Evolutionary conservation across 2,888 invertebrate genomes (phyloP), one percentile per base, ranked within the genome.

Genomic region (Prosapia bicincta): DNA sequence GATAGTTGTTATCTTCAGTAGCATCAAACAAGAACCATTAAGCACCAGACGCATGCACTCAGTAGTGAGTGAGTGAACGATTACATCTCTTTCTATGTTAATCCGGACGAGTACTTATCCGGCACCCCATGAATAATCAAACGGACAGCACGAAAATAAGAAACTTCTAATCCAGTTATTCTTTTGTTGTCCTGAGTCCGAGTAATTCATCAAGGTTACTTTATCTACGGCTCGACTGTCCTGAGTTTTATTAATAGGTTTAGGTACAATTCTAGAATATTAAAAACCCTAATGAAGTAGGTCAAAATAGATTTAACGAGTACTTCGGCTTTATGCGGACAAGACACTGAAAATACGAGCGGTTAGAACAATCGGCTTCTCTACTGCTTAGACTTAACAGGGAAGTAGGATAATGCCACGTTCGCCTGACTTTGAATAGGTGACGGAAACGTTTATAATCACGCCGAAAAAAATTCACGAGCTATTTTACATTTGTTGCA

Each of bases 201-300:
- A 54, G 54, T 54, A 54, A 54, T 54, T 20, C 54, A 54, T 54
- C 54, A 54, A 54, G 54, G 54, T 54, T 54, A 54, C 54, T 54
- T 54, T 20, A 54, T 20, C 20, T 54, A 54, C 54, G 20, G 20
- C 3, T n/a, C 20, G 13, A 13, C 54, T 54, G 54, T 54, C 54
- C 54, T 20, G 54, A 20, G 54, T 20, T 54, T 54, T 54, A 54
- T 54, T 54, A 54, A 54, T 54, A 54, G 54, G 54, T 20, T 20
- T 54, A 54, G 2, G 54, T 20, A 54, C 54, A 54, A 54, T 54
- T 54, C 54, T 54, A 20, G 54, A 54, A 54, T 54, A 54, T 54
- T 54, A 54, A 54, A 54, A 54, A 54, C 54, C 54, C 54, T 54
- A 54, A 54, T 54, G 54, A 54, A 54, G 54, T 54, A 54, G 54